A percentile compares a stretch with the other conserved stretches of the same genome.
Conservation (phyloP, 1,140 invertebrate species). For the Leptinotarsa texana region DNA sequence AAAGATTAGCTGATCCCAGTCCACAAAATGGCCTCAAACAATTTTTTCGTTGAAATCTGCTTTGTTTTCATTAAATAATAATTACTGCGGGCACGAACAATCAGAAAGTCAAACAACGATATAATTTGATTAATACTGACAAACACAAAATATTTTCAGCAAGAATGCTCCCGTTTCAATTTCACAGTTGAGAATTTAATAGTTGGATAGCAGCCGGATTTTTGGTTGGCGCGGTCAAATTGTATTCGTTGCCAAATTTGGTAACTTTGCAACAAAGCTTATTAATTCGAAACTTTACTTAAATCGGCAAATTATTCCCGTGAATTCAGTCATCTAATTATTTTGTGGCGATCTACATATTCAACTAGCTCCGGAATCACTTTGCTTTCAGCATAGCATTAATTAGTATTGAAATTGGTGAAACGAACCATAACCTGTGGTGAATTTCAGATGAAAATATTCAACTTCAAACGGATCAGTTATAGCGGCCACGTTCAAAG, state of each 20-base stretch:
- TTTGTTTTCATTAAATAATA: not conserved
- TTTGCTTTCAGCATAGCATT: no score
- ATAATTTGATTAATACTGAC: not conserved
- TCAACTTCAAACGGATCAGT: no score
- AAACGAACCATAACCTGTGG: no score
- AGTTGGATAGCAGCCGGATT: not conserved
- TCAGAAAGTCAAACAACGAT: not conserved
- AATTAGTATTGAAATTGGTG: no score
- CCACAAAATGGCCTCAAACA: no score
- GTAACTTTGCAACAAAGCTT: not conserved
- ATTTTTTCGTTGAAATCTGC: no score
- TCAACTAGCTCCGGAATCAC: not conserved
- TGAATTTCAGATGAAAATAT: no score
- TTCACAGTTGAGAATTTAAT: constrained; percentile 1
- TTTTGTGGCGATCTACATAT: not conserved
- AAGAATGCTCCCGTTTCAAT: not conserved
- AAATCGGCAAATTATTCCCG: not conserved
- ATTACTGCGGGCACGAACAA: not conserved
- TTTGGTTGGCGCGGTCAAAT: not conserved
- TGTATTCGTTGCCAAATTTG: constrained; percentile 3
- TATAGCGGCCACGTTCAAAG: no score
- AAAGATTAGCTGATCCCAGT: no score
- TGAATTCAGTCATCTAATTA: not conserved
- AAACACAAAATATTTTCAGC: not conserved
- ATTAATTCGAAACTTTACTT: not conserved